phyloP scores from a whole-genome alignment of 2,113 vertebrate species.

The Rousettus leschenaultii region DNA sequence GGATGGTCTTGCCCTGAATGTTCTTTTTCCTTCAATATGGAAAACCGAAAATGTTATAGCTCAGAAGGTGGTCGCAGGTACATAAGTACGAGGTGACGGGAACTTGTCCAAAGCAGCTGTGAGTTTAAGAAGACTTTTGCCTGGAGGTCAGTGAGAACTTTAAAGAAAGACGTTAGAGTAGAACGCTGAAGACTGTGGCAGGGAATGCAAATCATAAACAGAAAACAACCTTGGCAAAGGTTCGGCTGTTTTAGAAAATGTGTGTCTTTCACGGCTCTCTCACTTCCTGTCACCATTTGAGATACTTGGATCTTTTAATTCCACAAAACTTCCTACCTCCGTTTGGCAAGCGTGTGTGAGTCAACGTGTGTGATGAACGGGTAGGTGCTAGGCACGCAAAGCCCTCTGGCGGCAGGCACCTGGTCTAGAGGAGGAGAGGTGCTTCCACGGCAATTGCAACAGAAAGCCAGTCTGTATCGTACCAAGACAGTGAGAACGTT shows the following conservation, averaged over 20 bases:
- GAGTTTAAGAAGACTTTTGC: background rate
- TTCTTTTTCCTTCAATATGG: background rate
- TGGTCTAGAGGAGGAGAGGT: background rate
- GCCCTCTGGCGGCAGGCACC: background rate
- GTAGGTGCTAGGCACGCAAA: background rate
- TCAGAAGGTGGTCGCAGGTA: background rate
- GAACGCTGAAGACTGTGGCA: background rate
- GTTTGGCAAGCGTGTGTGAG: accelerated
- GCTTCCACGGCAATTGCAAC: background rate
- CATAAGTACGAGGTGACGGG: accelerated
- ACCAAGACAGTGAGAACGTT: background rate
- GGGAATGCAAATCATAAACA: background rate
- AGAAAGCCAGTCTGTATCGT: accelerated
- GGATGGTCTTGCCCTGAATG: background rate
- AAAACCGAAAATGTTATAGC: background rate
- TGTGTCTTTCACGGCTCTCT: background rate
- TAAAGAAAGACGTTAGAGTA: background rate
- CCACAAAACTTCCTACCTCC: background rate
- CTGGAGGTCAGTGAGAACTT: background rate
- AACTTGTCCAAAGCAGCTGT: background rate
- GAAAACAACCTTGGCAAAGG: background rate
- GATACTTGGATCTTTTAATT: background rate
- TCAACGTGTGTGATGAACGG: accelerated
- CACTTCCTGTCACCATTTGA: background rate
- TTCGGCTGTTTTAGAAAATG: background rate